phyloP scores from a whole-genome alignment of 2,113 vertebrate species.

The Lynx canadensis region DNA sequence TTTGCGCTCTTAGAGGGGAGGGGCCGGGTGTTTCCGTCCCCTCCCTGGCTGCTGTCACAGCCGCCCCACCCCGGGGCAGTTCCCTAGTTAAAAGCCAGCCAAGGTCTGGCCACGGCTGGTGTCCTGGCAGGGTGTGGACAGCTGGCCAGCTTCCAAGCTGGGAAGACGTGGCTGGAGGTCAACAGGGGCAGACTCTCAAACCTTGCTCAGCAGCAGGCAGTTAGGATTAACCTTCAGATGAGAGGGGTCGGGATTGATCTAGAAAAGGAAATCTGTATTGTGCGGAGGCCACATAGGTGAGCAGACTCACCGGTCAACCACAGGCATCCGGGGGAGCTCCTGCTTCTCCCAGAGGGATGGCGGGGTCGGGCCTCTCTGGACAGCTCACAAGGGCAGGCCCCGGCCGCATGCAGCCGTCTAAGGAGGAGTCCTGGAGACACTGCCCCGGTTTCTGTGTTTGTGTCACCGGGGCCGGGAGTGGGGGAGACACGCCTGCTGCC shows the following conservation, averaged over 20 bases:
- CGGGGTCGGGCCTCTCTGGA: too few relatives aligned
- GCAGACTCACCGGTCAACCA: too few relatives aligned
- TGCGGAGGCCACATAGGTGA: background rate
- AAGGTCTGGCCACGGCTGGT: background rate
- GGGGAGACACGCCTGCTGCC: background rate
- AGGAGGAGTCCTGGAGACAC: background rate
- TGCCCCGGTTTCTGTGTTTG: background rate
- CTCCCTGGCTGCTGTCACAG: background rate
- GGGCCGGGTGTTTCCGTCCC: background rate
- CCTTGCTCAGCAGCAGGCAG: background rate
- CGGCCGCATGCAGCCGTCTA: fast-evolving
- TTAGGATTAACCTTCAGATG: background rate
- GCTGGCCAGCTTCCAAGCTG: background rate
- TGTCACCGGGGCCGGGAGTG: background rate
- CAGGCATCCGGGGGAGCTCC: fast-evolving
- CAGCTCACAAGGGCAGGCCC: background rate
- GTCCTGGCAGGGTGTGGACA: background rate
- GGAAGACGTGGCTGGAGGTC: background rate
- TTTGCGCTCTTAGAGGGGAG: background rate
- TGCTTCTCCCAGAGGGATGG: too few relatives aligned
- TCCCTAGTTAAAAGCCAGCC: background rate
- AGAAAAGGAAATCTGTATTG: background rate
- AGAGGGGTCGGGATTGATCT: background rate
- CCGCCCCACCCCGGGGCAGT: background rate
- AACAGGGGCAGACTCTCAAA: background rate